These are phyloP conservation scores for Catamblyrhynchus diadema DNA, from an alignment of 2,797 vertebrate species.

Conservation along the genomic window DNA sequence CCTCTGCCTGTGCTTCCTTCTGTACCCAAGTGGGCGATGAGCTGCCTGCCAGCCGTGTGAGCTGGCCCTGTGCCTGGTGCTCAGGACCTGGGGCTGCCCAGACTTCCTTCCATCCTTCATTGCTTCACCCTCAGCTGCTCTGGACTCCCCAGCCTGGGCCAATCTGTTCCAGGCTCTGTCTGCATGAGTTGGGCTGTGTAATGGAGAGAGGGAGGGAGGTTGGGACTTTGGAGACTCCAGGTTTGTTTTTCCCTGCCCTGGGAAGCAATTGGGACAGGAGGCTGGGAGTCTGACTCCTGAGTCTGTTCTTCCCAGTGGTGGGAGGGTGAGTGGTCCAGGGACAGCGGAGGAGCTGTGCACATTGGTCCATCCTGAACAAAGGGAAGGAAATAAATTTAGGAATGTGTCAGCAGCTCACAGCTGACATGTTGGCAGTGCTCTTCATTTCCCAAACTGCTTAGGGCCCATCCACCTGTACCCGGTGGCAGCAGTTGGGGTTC, in stretches of 20 bases:
- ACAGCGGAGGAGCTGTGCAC: background rate
- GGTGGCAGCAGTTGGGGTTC: background rate
- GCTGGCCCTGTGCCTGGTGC: constrained; percentile 36
- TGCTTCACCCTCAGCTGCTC: constrained; percentile 46
- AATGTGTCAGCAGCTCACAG: background rate
- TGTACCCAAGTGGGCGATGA: background rate
- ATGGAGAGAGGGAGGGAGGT: background rate
- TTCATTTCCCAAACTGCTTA: background rate
- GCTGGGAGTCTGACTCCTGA: background rate
- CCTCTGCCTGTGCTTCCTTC: background rate
- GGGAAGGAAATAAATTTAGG: background rate
- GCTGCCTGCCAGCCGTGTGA: background rate
- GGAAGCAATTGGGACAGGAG: background rate
- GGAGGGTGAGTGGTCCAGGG: background rate
- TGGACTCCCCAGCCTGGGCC: constrained; percentile 8
- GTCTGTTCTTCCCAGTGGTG: background rate
- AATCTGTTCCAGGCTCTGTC: constrained; percentile 47
- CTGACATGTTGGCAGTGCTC: accelerated
- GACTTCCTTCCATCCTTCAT: constrained; percentile 6
- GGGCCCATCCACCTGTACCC: background rate
- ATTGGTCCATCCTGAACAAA: background rate
- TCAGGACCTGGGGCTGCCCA: constrained; percentile 51
- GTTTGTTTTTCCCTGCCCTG: background rate
- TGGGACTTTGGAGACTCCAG: background rate
- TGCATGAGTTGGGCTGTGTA: background rate